A percentile compares a stretch with the other conserved stretches of the same genome.
phyloP scores from a whole-genome alignment of 1,140 invertebrate species.

The Leptestheria dahalacensis region DNA sequence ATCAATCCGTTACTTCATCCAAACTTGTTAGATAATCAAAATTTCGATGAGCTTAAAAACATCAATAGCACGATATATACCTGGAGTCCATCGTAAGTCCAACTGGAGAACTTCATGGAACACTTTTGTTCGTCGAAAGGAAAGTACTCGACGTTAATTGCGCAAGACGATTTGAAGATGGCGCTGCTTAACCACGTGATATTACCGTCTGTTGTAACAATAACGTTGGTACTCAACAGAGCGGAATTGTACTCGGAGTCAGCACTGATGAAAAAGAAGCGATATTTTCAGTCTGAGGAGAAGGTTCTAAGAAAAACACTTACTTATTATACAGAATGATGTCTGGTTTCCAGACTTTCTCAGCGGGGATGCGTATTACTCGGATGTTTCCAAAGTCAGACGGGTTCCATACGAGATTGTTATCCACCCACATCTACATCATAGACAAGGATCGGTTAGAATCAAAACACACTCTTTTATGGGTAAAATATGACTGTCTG shows the following conservation, averaged over 20 bases:
- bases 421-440: constrained; percentile 24
- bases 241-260: constrained; percentile 29
- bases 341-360: constrained; percentile 43
- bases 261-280: constrained; percentile 22
- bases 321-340: constrained; percentile 41
- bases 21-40: not conserved
- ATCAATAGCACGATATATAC: constrained; percentile 12
- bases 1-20: not conserved
- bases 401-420: constrained; percentile 21
- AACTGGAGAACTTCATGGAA: constrained; percentile 24
- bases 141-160: constrained; percentile 35
- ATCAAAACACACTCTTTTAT: too few relatives aligned
- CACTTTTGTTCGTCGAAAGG: constrained; percentile 36
- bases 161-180: constrained; percentile 29
- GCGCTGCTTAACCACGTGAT: constrained; percentile 28
- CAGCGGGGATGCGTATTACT: constrained; percentile 38
- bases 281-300: not conserved
- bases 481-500: too few relatives aligned
- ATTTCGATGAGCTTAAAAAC: not conserved
- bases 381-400: constrained; percentile 37
- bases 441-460: not conserved
- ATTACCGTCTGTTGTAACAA: constrained; percentile 28
- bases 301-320: constrained; percentile 12
- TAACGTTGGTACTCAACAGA: constrained; percentile 29
- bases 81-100: constrained; percentile 21